A percentile compares a stretch with the other conserved stretches of the same genome.
These are phyloP conservation scores for Phenacoccus solenopsis DNA, from an alignment of 1,140 invertebrate species.

Conservation along the genomic window DNA sequence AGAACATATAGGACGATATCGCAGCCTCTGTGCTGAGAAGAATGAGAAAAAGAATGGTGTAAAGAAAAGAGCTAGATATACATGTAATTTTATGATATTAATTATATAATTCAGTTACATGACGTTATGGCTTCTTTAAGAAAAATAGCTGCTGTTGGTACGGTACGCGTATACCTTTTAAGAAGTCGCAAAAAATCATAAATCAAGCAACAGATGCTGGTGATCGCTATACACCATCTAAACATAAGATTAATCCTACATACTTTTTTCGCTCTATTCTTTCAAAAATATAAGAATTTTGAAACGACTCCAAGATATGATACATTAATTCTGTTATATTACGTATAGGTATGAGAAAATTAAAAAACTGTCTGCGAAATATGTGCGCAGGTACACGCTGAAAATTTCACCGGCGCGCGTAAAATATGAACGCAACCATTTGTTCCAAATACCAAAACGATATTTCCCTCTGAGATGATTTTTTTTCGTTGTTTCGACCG, in stretches of 20 bases:
- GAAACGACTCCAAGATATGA: not conserved
- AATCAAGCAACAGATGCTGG: not conserved
- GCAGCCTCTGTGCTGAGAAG: too few relatives aligned
- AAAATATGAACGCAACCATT: not conserved
- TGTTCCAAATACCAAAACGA: not conserved
- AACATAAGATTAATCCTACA: not conserved
- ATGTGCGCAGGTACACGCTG: not conserved
- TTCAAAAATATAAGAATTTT: not conserved
- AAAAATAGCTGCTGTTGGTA: not conserved
- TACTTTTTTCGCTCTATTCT: not conserved
- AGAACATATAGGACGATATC: too few relatives aligned
- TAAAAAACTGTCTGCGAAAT: not conserved
- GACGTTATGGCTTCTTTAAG: not conserved
- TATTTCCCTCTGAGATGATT: not conserved
- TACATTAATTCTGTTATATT: not conserved
- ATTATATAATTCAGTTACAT: not conserved
- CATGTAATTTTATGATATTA: not conserved
- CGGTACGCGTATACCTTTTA: not conserved
- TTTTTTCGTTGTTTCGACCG: not conserved
- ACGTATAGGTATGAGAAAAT: not conserved
- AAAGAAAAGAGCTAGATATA: not conserved
- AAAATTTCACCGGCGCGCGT: not conserved
- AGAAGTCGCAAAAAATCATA: not conserved
- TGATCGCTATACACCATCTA: not conserved
- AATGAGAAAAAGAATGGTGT: too few relatives aligned